A percentile compares a stretch with the other conserved stretches of the same genome.
Evolutionary conservation across 2,888 invertebrate species (phyloP).

Genomic region (Carpatolechia fugitivella): DNA sequence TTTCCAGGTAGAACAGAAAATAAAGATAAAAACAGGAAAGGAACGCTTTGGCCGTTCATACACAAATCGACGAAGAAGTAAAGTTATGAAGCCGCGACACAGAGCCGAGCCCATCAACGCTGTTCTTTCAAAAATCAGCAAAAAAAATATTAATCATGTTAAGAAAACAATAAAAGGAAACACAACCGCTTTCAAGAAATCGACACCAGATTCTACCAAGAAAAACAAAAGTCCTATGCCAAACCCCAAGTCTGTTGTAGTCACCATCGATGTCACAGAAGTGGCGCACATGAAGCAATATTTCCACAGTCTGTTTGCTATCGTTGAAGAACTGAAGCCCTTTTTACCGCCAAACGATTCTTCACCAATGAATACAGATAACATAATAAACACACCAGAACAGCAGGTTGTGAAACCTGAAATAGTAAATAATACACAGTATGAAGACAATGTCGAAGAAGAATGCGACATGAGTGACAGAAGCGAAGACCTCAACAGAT

Average conservation of each 20-base stretch:
- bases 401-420: neutral
- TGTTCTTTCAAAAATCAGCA: constrained; percentile 29
- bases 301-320: constrained; percentile 42
- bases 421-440: neutral
- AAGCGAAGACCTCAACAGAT: constrained; percentile 40
- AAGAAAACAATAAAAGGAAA: constrained; percentile 14
- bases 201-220: constrained; percentile 46
- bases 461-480: constrained; percentile 20
- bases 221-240: constrained; percentile 30
- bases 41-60: constrained; percentile 40
- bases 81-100: constrained; percentile 42
- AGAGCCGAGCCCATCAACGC: constrained; percentile 43
- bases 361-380: neutral
- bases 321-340: constrained; percentile 41
- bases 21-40: constrained; percentile 39
- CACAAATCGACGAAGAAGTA: constrained; percentile 41
- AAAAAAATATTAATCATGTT: constrained; percentile 33
- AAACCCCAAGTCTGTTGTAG: constrained; percentile 22
- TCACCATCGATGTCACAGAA: constrained; percentile 34
- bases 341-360: neutral
- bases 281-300: constrained; percentile 41
- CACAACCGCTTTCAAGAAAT: constrained; percentile 33
- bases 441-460: neutral
- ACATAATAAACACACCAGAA: neutral
- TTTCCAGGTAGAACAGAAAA: constrained; percentile 38